Percentiles rank a stretch among this genome's conserved stretches.
Evolutionary conservation across 2,888 invertebrate genomes (phyloP).

Genomic region (Agonum fuliginosum): DNA sequence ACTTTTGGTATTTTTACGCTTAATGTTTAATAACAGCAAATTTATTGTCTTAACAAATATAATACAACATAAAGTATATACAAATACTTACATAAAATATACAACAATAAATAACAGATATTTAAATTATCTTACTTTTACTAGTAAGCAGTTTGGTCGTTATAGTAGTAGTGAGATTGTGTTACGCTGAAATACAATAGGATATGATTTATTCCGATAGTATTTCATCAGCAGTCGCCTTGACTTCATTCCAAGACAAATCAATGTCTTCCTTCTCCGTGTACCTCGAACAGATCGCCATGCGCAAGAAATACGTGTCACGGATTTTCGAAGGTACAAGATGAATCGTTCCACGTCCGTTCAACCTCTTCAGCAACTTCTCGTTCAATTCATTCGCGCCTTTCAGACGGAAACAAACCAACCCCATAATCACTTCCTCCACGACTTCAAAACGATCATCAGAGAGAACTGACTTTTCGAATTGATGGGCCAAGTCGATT

Average conservation of each 20-base stretch:
- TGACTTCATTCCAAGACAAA: slow-evolving; percentile 91
- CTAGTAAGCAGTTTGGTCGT: slow-evolving; percentile 52
- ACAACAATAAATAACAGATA: slow-evolving; percentile 55
- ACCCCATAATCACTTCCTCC: slow-evolving; percentile 92
- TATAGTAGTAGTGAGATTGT: slow-evolving; percentile 45
- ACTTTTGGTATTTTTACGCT: slow-evolving; percentile 36
- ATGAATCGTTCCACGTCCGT: slow-evolving; percentile 93
- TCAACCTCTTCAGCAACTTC: slow-evolving; percentile 86
- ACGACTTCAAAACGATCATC: slow-evolving; percentile 93
- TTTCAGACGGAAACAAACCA: slow-evolving; percentile 97
- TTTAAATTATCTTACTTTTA: slow-evolving; percentile 44
- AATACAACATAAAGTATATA: slow-evolving; percentile 8
- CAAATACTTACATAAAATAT: slow-evolving; percentile 54
- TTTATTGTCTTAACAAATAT: slow-evolving; percentile 37
- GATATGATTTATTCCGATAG: slow-evolving; percentile 70
- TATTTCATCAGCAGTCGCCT: slow-evolving; percentile 82
- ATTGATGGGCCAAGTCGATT: slow-evolving; percentile 89
- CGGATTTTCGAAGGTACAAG: slow-evolving; percentile 93
- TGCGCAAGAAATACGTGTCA: slow-evolving; percentile 88
- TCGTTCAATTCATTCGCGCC: slow-evolving; percentile 90
- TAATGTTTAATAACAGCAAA: slow-evolving; percentile 28
- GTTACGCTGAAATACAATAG: not conserved
- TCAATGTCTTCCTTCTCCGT: slow-evolving; percentile 88
- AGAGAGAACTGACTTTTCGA: slow-evolving; percentile 83
- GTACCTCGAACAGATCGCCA: slow-evolving; percentile 92